Evolutionary conservation across 2,113 vertebrate species (phyloP), one percentile per base, ranked within the genome.

Genomic region (Xiphias gladius): DNA sequence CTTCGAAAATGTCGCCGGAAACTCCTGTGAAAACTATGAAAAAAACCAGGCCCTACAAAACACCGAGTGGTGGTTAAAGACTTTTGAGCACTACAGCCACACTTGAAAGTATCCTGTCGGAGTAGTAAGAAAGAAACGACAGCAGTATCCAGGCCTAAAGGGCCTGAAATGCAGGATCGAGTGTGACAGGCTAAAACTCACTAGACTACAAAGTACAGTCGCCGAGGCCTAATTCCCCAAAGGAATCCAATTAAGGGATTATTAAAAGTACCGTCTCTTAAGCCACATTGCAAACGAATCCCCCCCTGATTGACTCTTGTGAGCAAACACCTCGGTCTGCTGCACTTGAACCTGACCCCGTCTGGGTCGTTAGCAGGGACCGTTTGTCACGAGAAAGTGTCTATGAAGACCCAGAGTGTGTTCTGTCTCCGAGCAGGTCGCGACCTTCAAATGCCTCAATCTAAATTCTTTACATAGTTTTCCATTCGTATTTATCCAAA

Each of bases 221-320:
- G 41, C 1, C 59, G 35, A n/a, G 41, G 5, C 46, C 37, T 39
- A 12, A 62, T 26, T 52, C 54, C 30, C 2, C 24, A 0, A 13
- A n/a, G 64, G 63, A 86, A 91, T 88, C 88, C 84, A 76, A 86
- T 92, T 91, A 92, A 89, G 83, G 76, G 86, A 88, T 88, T 84
- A 84, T 79, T 71, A 46, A 62, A 73, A 11, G 35, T 43, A 35
- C 24, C 7, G 6, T 41, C 10, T 32, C 50, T 17, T n/a, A 46
- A 50, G 50, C 46, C 52, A 5, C 43, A 17, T 28, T 59, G 57
- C 22, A 75, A 9, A 68, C 69, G 41, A 81, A 79, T 55, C 73
- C 57, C 73, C 57, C 39, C 32, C 28, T 37, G 59, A 77, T 7
- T 74, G 41, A 61, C 62, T 65, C 61, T 22, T 75, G 58, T 17